Base-by-base conservation (phyloP, 2,797 vertebrate genomes). In the Siniperca undulata region DNA sequence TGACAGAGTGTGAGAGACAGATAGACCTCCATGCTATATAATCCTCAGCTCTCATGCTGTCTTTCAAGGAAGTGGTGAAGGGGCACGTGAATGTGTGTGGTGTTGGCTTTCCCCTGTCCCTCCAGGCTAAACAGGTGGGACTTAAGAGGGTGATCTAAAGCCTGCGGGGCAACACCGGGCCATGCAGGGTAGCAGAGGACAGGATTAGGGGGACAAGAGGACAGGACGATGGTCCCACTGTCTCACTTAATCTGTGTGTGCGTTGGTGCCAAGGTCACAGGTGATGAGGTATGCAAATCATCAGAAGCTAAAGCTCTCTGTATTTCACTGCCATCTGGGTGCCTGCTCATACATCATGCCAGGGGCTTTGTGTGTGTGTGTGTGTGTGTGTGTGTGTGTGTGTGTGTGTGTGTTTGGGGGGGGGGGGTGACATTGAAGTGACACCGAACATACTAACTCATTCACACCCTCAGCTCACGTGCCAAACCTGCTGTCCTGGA, bases 21-120 rank as follows among this genome's bases (percentile, higher is more conserved):
- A 80, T 36, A 78, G 71, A 86, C 48, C 77, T 70, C 38, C 48
- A 30, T 60, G 78, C 78, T n/a, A 74, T 30, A 78, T 91, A 94
- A 94, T 93, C 91, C 91, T 78, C 73, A 16, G 48, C 78, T 85
- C 83, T 86, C 84, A 84, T 81, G 77, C 67, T 19, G 81, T 89
- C 89, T 92, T 95, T 95, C 93, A 88, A 87, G 89, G 91, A 95
- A 94, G 80, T 75, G 77, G n/a, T 20, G 24, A 74, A 44, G 55
- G 83, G 72, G 60, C 75, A 84, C 53, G 60, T 86, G 79, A 76
- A 80, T 34, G 73, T 72, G 40, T 72, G 46, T 70, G 84, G 88
- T 82, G 78, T 88, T 88, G 71, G 83, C 88, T 88, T 87, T 83
- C 85, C 74, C 60, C 55, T 48, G 78, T 77, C 79, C 82, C 81